Evolutionary conservation across 2,888 invertebrate species (phyloP).

Genomic region (Gisinianus flammeolus): DNA sequence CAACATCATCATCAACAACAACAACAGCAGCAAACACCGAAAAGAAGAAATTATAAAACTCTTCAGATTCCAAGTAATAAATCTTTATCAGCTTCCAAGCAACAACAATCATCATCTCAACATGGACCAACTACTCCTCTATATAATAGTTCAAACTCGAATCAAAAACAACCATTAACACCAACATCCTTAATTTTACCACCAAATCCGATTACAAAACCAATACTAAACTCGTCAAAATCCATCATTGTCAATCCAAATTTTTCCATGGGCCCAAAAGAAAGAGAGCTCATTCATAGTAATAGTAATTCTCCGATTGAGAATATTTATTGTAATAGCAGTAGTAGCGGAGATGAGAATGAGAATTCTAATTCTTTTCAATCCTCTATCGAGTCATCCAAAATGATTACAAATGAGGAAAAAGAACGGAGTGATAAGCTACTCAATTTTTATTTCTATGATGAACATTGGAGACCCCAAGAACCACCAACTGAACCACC

Average conservation of each 20-base stretch:
- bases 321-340: background rate
- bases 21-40: conserved; percentile 12
- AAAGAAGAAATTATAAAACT: conserved; percentile 39
- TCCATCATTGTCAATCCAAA: background rate
- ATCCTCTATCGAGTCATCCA: conserved; percentile 18
- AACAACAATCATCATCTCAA: background rate
- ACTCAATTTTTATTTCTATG: conserved; percentile 54
- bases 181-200: background rate
- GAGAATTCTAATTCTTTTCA: conserved; percentile 14
- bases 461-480: conserved; percentile 53
- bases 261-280: background rate
- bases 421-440: conserved; percentile 40
- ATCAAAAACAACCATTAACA: background rate
- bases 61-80: conserved; percentile 25
- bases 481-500: background rate
- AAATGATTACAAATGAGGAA: conserved; percentile 25
- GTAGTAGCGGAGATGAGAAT: conserved; percentile 5
- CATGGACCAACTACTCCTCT: background rate
- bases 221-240: background rate
- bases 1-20: background rate
- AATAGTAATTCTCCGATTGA: background rate
- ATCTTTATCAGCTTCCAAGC: background rate
- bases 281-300: background rate
- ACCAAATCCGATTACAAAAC: background rate
- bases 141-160: background rate